Percentiles rank a stretch among this genome's conserved stretches.
Conservation (phyloP, 2,113 vertebrate species). For the Ahaetulla prasina region DNA sequence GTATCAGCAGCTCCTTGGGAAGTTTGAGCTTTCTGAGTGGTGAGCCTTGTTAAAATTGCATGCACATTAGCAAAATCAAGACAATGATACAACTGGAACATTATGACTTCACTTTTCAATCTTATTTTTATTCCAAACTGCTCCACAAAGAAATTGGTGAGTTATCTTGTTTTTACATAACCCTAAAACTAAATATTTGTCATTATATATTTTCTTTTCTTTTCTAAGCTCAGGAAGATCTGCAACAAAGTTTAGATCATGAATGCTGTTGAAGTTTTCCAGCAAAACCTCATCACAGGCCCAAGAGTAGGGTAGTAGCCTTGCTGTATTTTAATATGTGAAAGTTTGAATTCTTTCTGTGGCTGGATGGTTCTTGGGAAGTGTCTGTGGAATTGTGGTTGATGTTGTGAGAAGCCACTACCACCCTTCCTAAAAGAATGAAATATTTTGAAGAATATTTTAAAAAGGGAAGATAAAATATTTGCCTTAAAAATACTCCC, state of each 20-base stretch:
- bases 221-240: background rate
- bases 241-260: background rate
- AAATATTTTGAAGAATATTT: no score
- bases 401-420: background rate
- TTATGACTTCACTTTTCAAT: background rate
- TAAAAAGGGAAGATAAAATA: no score
- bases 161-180: slow-evolving; percentile 31
- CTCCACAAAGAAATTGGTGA: background rate
- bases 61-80: background rate
- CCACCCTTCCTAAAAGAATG: no score
- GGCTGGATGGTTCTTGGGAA: background rate
- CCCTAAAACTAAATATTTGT: slow-evolving; percentile 35
- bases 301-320: background rate
- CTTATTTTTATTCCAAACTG: background rate
- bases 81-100: background rate
- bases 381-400: background rate
- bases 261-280: background rate
- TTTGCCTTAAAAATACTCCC: no score
- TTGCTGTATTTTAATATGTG: background rate
- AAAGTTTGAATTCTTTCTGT: background rate
- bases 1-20: no score
- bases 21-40: no score
- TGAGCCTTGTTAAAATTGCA: background rate
- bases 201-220: background rate
- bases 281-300: background rate